A percentile compares a stretch with the other conserved stretches of the same genome.
These are phyloP conservation scores for Chrysotoxum bicinctum DNA, from an alignment of 2,888 invertebrate genomes.

Conservation along the genomic window DNA sequence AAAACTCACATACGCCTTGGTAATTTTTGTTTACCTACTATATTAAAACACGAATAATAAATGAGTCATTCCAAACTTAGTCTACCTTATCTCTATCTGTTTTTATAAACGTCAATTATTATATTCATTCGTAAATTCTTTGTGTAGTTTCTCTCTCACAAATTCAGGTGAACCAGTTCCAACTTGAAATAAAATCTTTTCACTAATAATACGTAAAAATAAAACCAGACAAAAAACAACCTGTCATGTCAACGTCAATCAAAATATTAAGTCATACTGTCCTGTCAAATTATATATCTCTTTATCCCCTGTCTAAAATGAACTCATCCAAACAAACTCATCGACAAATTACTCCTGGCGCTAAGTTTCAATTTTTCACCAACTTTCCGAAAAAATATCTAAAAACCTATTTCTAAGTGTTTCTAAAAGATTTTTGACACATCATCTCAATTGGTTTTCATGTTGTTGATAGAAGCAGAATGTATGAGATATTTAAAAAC, in stretches of 20 bases:
- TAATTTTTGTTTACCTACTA: no score
- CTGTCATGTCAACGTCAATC: slow-evolving; percentile 59
- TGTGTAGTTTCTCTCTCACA: no score
- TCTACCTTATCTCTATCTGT: background rate
- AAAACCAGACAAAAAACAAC: background rate
- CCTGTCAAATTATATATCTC: slow-evolving; percentile 25
- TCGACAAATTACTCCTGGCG: slow-evolving; percentile 64
- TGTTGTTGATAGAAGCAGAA: slow-evolving; percentile 2
- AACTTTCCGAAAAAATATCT: slow-evolving; percentile 17
- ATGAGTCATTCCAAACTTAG: no score
- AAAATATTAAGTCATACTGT: slow-evolving; percentile 37
- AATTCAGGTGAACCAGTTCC: background rate
- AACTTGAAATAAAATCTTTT: background rate
- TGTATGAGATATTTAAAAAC: slow-evolving; percentile 1
- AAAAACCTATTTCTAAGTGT: background rate
- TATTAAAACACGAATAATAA: no score
- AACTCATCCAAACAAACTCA: slow-evolving; percentile 6
- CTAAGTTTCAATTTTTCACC: slow-evolving; percentile 51
- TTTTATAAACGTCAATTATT: background rate
- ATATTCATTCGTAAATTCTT: background rate
- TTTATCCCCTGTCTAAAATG: slow-evolving; percentile 35
- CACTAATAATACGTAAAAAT: background rate
- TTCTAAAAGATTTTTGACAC: slow-evolving; percentile 61
- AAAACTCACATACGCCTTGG: no score
- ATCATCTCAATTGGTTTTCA: slow-evolving; percentile 2